Conservation (phyloP, 2,113 vertebrate genomes). For the Bubo scandiacus region DNA sequence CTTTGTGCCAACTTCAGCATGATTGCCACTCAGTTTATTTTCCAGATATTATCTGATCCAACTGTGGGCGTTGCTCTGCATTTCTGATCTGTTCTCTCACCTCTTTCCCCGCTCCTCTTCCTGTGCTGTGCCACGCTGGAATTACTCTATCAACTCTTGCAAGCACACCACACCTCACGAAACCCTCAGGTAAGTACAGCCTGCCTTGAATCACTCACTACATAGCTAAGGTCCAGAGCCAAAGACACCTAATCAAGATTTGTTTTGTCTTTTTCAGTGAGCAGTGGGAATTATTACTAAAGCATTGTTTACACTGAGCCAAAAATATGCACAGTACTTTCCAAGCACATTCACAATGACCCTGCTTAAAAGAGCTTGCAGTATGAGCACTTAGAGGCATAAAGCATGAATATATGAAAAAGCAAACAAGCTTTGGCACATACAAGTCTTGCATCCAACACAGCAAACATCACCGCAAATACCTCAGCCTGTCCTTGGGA, state of each 20-base stretch:
- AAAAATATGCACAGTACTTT: not conserved
- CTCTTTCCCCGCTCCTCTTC: constrained; percentile 55
- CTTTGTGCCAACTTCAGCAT: not conserved
- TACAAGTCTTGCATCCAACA: not conserved
- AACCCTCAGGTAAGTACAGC: constrained; percentile 6
- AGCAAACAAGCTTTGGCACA: not conserved
- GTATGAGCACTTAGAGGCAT: not conserved
- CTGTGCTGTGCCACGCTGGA: constrained; percentile 51
- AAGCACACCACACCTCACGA: constrained; percentile 53
- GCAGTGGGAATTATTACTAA: not conserved
- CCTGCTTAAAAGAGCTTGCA: not conserved
- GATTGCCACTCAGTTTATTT: constrained; percentile 19
- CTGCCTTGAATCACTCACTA: not conserved
- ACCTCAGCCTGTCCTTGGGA: not conserved
- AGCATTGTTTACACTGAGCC: not conserved
- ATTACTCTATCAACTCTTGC: constrained; percentile 31
- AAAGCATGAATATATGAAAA: not conserved
- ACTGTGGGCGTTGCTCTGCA: constrained; percentile 42
- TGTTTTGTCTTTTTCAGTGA: not conserved
- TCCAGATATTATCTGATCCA: constrained; percentile 32
- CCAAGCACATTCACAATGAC: not conserved
- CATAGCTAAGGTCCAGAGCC: not conserved
- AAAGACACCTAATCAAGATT: not conserved
- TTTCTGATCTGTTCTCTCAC: constrained; percentile 54
- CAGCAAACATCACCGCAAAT: not conserved